phyloP scores from a whole-genome alignment of 1,140 invertebrate species.

The Drosophila leontia region DNA sequence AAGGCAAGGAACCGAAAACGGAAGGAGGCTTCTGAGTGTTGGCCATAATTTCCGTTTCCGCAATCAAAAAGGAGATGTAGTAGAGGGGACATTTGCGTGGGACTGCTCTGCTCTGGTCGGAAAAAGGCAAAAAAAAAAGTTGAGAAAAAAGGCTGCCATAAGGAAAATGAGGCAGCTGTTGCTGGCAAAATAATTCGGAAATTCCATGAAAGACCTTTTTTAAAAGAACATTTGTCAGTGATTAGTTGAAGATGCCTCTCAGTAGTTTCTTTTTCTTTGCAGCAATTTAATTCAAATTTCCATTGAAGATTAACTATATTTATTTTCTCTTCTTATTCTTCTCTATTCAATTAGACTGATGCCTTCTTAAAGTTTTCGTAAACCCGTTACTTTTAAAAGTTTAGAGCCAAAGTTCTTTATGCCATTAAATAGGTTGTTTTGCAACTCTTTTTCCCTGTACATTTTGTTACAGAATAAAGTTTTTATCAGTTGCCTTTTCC shows the following conservation, averaged over 20 bases:
- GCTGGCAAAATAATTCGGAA: neutral
- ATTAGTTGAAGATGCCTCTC: neutral
- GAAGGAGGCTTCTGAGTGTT: conserved; percentile 22
- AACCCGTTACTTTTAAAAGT: conserved; percentile 20
- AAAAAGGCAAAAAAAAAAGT: neutral
- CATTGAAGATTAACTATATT: no score
- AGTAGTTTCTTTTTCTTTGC: neutral
- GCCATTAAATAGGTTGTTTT: conserved; percentile 3
- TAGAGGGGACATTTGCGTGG: conserved; percentile 33
- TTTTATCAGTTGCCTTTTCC: conserved; percentile 10
- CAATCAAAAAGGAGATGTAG: conserved; percentile 55
- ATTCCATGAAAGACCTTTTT: conserved; percentile 2
- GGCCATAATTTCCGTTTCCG: conserved; percentile 69
- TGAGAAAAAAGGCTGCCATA: neutral
- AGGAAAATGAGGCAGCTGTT: conserved; percentile 34
- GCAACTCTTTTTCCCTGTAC: neutral
- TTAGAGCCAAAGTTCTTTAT: conserved; percentile 7
- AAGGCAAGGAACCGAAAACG: conserved; percentile 2
- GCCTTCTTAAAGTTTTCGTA: neutral
- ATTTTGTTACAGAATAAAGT: conserved; percentile 6
- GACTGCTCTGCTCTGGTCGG: neutral
- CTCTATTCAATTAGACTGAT: conserved; percentile 5
- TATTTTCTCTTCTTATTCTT: neutral
- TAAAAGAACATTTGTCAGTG: neutral
- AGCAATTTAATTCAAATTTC: neutral